Evolutionary conservation across 2,888 invertebrate species (phyloP).

Genomic region (Ormyrus labotus): DNA sequence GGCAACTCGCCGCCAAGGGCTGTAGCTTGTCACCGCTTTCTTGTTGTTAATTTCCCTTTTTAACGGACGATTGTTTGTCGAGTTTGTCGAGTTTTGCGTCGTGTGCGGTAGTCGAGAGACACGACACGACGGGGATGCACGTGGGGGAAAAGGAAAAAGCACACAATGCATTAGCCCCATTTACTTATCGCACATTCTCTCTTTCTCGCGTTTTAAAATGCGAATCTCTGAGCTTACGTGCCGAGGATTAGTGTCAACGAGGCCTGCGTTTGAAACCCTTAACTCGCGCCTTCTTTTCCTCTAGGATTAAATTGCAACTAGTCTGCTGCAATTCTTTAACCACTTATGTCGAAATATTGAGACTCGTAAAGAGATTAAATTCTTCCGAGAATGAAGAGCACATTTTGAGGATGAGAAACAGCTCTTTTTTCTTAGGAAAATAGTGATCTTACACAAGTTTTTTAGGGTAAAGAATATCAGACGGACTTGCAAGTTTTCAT

Average conservation of each 20-base stretch:
- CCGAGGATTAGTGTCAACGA: constrained; percentile 1
- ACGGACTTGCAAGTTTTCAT: too few relatives aligned
- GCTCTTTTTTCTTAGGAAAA: too few relatives aligned
- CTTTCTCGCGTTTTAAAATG: background rate
- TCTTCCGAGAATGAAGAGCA: background rate
- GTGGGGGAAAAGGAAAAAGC: constrained; percentile 73
- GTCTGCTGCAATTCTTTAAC: too few relatives aligned
- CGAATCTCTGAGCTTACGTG: background rate
- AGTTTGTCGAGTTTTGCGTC: constrained; percentile 38
- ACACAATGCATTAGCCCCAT: constrained; percentile 74
- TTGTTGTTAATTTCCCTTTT: constrained; percentile 80
- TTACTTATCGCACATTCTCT: constrained; percentile 11
- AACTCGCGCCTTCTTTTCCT: background rate
- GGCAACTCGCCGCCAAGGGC: constrained; percentile 95
- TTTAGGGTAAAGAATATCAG: too few relatives aligned
- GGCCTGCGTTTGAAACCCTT: background rate
- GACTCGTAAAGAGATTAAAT: too few relatives aligned
- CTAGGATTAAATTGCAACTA: too few relatives aligned
- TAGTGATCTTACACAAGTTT: too few relatives aligned
- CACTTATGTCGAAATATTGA: too few relatives aligned
- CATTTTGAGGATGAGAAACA: too few relatives aligned
- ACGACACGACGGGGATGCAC: constrained; percentile 47
- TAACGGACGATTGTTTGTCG: constrained; percentile 51
- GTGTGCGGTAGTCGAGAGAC: constrained; percentile 44
- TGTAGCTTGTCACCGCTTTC: constrained; percentile 86